A percentile compares a stretch with the other conserved stretches of the same genome.
phyloP scores from a whole-genome alignment of 1,140 invertebrate species.

The Spodoptera frugiperda region DNA sequence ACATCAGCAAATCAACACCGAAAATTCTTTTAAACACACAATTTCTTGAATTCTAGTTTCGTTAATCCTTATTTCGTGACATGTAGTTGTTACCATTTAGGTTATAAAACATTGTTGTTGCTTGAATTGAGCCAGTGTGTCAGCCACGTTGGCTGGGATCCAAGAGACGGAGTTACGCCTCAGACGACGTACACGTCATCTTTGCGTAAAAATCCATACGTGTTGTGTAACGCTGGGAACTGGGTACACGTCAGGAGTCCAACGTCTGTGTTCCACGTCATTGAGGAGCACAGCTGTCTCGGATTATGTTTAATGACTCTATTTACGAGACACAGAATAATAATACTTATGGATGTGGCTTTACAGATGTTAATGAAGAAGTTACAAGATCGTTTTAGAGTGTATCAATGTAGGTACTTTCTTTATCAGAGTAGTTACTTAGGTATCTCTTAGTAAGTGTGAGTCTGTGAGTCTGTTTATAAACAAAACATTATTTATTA shows the following conservation, averaged over 20 bases:
- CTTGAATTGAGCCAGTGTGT: conserved; percentile 45
- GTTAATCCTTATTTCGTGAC: neutral
- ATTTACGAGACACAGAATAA: too few relatives aligned
- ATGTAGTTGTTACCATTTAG: conserved; percentile 1
- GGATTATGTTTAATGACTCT: too few relatives aligned
- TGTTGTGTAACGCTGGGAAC: conserved; percentile 42
- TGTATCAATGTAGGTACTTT: too few relatives aligned
- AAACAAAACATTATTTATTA: too few relatives aligned
- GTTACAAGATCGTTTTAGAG: too few relatives aligned
- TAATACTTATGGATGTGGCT: too few relatives aligned
- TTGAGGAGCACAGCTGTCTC: too few relatives aligned
- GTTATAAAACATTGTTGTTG: conserved; percentile 19
- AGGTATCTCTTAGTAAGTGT: too few relatives aligned
- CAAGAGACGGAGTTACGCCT: conserved; percentile 17
- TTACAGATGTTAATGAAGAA: too few relatives aligned
- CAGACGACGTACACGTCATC: conserved; percentile 41
- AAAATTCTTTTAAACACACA: neutral
- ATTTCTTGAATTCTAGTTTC: neutral
- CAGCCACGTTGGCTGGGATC: conserved; percentile 19
- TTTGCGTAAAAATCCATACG: conserved; percentile 48
- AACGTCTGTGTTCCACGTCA: neutral
- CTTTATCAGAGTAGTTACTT: too few relatives aligned
- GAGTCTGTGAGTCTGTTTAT: too few relatives aligned
- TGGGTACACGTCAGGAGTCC: conserved; percentile 4
- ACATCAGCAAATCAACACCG: too few relatives aligned